Evolutionary conservation across 2,888 invertebrate genomes (phyloP), one percentile per base, ranked within the genome.

Genomic region (Ophion slaviceki): DNA sequence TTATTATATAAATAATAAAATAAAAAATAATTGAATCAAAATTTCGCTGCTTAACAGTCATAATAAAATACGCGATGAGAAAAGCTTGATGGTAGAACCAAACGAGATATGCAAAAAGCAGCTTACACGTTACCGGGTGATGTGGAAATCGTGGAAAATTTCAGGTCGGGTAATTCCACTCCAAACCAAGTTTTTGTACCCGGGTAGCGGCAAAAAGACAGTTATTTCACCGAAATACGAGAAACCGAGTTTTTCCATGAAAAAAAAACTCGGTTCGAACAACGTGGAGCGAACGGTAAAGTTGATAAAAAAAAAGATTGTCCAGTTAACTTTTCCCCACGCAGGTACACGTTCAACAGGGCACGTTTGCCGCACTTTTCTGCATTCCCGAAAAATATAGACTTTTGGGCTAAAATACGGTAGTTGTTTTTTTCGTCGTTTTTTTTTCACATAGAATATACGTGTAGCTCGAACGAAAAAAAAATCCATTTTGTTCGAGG

Each of bases 371-470:
- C 17, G 32, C 20, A 70, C 53, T 45, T 61, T 59, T 67, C 47
- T 28, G 45, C 68, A 36, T 86, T 85, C 80, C 80, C 79, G 53
- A 68, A 82, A 89, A 90, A 91, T 91, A 86, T 90, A 82, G 89
- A 90, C 84, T 91, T 92, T 90, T 90, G 88, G 91, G 89, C 89
- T 89, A 90, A 90, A 88, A 88, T 91, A 91, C 91, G 92, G 91
- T 91, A 91, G 87, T 90, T 89, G 86, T 87, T 89, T 90, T 91
- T 91, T 88, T 68, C 87, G 7, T 2, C 47, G 11, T 62, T 74
- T 66, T 61, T 24, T 24, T 83, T 78, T 70, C 47, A 70, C 57
- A 36, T n/a, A 24, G 24, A 61, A 61, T n/a, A 61, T 61, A 10
- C n/a, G 59, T 36, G 64, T 67, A 47, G 47, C 10, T 45, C 14